These are phyloP conservation scores for Catharus fuscescens DNA, from an alignment of 2,113 vertebrate species.

Conservation along the genomic window DNA sequence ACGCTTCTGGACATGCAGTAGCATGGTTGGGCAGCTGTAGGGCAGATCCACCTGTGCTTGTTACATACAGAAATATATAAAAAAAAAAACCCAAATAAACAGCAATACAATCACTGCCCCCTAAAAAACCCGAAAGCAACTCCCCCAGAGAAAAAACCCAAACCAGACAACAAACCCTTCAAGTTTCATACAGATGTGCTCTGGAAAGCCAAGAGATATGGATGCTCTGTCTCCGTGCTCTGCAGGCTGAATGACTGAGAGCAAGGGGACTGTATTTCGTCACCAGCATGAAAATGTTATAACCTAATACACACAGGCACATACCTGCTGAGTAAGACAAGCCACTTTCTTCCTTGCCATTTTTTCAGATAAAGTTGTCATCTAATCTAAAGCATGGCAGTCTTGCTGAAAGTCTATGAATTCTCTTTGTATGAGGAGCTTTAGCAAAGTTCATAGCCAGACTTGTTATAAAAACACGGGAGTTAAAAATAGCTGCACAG, in stretches of 20 bases:
- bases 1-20: not conserved
- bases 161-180: not conserved
- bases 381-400: not conserved
- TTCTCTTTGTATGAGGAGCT: not conserved
- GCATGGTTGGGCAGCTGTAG: rapidly evolving
- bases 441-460: conserved; percentile 1
- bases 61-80: not conserved
- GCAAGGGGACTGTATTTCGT: not conserved
- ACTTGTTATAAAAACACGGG: not conserved
- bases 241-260: not conserved
- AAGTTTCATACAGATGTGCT: not conserved
- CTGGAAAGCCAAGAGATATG: not conserved
- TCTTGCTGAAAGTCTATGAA: not conserved
- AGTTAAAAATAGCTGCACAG: conserved; percentile 41
- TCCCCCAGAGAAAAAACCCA: not conserved
- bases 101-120: not conserved
- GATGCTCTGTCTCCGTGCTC: not conserved
- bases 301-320: not conserved
- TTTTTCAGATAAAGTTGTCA: conserved; percentile 11
- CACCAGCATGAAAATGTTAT: not conserved
- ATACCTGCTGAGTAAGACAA: not conserved
- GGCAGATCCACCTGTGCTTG: not conserved
- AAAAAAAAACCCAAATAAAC: not conserved
- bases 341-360: not conserved
- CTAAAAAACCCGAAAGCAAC: rapidly evolving